Evolutionary conservation across 2,888 invertebrate genomes (phyloP).

Genomic region (Maniola hyperantus): DNA sequence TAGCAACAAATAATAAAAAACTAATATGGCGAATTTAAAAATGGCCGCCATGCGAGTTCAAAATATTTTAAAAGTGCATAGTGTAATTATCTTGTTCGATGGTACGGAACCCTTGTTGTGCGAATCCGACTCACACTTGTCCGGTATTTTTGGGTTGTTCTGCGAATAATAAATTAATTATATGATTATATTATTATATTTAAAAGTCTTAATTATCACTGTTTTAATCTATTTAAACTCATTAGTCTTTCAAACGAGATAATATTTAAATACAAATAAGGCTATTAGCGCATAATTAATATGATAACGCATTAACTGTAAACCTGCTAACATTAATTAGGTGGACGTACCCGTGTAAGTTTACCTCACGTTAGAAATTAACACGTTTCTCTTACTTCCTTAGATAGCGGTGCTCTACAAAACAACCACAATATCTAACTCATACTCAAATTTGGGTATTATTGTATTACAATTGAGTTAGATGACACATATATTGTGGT

Average conservation of each 20-base stretch:
- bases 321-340: slow-evolving; percentile 15
- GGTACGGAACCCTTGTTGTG: too few species aligned
- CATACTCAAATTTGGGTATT: too few species aligned
- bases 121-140: too few species aligned
- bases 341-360: not conserved
- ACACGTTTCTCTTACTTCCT: not conserved
- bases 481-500: too few species aligned
- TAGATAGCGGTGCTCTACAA: not conserved
- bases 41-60: too few species aligned
- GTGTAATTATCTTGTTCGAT: too few species aligned
- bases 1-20: too few species aligned
- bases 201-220: not conserved
- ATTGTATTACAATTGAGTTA: too few species aligned
- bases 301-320: slow-evolving; percentile 19
- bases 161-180: not conserved
- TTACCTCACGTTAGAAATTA: not conserved
- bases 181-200: not conserved
- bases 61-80: too few species aligned
- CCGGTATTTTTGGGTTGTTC: too few species aligned
- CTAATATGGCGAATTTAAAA: too few species aligned
- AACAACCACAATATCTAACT: too few species aligned
- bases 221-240: not conserved
- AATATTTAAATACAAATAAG: slow-evolving; percentile 7
- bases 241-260: slow-evolving; percentile 3
- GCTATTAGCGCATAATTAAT: slow-evolving; percentile 26